These are phyloP conservation scores for Corella eumyota DNA, from an alignment of 23 tunicate genomes.

Conservation along the genomic window DNA sequence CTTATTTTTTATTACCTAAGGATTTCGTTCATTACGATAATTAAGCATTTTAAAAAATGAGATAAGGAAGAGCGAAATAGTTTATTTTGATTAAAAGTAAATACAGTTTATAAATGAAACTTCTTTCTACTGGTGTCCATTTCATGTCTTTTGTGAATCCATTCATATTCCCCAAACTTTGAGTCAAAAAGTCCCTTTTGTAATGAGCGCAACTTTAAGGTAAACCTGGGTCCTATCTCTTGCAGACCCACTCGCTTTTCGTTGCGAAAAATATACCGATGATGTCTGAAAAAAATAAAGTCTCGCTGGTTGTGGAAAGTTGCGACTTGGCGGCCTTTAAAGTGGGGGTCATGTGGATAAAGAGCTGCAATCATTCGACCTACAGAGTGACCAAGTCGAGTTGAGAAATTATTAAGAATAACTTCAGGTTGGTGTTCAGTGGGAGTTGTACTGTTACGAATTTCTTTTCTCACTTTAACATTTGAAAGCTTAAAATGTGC, in stretches of 20 bases:
- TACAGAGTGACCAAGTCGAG: slow-evolving; percentile 78
- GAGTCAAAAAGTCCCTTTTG: slow-evolving; percentile 98
- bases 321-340: slow-evolving; percentile 91
- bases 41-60: too few species aligned
- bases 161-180: slow-evolving; percentile 95
- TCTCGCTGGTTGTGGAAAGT: slow-evolving; percentile 99
- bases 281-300: slow-evolving; percentile 79
- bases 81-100: background rate
- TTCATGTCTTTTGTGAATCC: slow-evolving; percentile 92
- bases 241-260: slow-evolving; percentile 88
- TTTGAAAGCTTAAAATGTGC: slow-evolving; percentile 91
- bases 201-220: slow-evolving; percentile 77
- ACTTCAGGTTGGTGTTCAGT: slow-evolving; percentile 86
- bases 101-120: slow-evolving; percentile 44
- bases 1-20: too few species aligned
- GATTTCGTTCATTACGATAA: too few species aligned
- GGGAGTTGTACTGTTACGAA: slow-evolving; percentile 43
- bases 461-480: slow-evolving; percentile 71
- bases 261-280: slow-evolving; percentile 85
- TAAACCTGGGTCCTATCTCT: slow-evolving; percentile 96
- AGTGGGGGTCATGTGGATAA: slow-evolving; percentile 90
- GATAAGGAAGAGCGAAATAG: too few species aligned
- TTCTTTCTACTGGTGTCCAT: slow-evolving; percentile 89
- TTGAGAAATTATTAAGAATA: slow-evolving; percentile 79
- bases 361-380: slow-evolving; percentile 93